Evolutionary conservation across 2,888 invertebrate species (phyloP).

Genomic region (Lepidocyrtinus sp.): DNA sequence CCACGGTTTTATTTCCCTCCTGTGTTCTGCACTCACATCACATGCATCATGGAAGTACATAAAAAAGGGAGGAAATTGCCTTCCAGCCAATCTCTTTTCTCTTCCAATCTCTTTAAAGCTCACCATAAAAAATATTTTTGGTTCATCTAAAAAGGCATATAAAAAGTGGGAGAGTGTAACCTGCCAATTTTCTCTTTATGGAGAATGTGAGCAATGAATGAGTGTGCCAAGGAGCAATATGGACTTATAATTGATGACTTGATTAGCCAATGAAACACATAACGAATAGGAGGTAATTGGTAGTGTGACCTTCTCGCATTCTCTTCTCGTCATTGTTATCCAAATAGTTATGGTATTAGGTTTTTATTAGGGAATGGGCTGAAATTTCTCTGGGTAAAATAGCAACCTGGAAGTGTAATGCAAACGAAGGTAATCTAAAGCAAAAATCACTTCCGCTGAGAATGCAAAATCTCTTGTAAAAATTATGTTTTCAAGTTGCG

Average conservation of each 20-base stretch:
- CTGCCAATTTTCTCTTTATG: background rate
- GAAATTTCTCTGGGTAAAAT: too few species aligned
- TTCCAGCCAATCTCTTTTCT: background rate
- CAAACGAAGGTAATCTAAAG: background rate
- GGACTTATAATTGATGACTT: slow-evolving; percentile 34
- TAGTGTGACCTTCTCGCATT: background rate
- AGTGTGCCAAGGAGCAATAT: background rate
- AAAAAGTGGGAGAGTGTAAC: background rate
- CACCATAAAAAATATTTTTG: background rate
- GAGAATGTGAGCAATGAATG: background rate
- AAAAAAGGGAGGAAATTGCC: slow-evolving; percentile 40
- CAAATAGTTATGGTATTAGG: too few species aligned
- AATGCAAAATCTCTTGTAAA: background rate
- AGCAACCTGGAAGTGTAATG: too few species aligned
- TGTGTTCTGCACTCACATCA: background rate
- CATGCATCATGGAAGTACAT: slow-evolving; percentile 11
- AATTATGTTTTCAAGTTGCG: background rate
- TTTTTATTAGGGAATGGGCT: too few species aligned
- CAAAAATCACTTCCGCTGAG: background rate
- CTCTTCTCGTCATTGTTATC: background rate
- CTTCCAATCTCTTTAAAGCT: background rate
- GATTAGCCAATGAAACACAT: slow-evolving; percentile 9
- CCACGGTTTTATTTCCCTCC: background rate
- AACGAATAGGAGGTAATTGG: background rate
- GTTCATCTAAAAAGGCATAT: background rate